Base-by-base conservation (phyloP, 2,113 vertebrate species). In the Platycercus adscitus region DNA sequence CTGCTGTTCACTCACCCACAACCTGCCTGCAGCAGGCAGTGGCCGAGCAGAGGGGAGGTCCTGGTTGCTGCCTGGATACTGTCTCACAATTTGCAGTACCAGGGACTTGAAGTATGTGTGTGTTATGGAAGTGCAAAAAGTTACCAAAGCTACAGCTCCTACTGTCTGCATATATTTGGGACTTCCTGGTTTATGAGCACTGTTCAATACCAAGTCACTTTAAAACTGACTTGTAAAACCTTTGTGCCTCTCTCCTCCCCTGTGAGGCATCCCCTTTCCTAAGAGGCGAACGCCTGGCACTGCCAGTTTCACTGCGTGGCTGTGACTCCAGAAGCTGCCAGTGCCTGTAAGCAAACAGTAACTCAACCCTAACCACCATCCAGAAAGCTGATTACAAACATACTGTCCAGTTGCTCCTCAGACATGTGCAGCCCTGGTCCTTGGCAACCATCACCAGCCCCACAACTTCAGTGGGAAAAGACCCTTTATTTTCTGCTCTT, bases 1-100 rank as follows among this genome's bases (percentile, higher is more conserved):
- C 56, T 58, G 46, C 39, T 6, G 13, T 37, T 8, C 0, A 1
- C 21, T 53, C 5, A 0, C 37, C 1, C 28, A 2, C 1, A 10
- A 15, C 7, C 44, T 1, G 1, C 20, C 24, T 25, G 9, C 2
- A 0, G 35, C 8, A 20, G 16, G 37, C 39, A 25, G 17, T n/a
- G 9, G 8, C 46, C 2, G 2, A 33, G 26, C 13, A 6, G 35
- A 41, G 15, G 28, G 23, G 2, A 33, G 10, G 8, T 31, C 37
- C 41, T 4, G 0, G 17, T 13, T 53, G 44, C 80, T 70, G 63
- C 31, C 12, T 9, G 17, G 41, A 37, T 28, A 19, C 63, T 23
- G 31, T 31, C 17, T 47, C 37, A 26, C 26, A 10, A 28, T 52
- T 63, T 69, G 61, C 46, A 39, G 41, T 14, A 44, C 20, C 7